Conservation (phyloP, 2,113 vertebrate species). For the Globicephala melas region DNA sequence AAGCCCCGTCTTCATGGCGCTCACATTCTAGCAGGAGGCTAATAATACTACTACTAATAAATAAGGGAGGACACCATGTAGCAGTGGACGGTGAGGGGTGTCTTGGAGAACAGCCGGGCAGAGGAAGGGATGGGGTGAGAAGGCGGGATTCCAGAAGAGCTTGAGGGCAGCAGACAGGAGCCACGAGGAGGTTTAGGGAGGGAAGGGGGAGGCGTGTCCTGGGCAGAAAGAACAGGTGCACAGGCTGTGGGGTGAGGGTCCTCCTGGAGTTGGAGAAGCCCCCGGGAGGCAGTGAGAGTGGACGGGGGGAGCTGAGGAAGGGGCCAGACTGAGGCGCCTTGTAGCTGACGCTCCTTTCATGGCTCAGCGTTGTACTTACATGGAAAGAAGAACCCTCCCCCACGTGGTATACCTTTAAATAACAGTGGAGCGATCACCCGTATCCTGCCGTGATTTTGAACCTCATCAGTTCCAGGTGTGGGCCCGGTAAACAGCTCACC, state of each 20-base stretch:
- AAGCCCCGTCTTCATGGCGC: not conserved
- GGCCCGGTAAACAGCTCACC: not conserved
- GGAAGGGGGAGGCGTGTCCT: fast-evolving
- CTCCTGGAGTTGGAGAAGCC: not conserved
- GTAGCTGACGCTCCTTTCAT: not conserved
- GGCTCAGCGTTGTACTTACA: not conserved
- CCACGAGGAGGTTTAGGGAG: too few relatives aligned
- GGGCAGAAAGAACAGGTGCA: not conserved
- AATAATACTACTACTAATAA: not conserved
- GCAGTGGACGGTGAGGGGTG: not conserved
- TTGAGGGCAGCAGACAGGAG: not conserved
- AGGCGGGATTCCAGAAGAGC: not conserved
- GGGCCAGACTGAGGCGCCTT: not conserved
- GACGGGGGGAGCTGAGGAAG: too few relatives aligned
- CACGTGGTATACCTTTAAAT: not conserved
- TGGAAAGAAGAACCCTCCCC: not conserved
- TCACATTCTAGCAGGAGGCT: not conserved
- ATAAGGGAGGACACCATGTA: not conserved
- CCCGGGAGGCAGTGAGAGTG: fast-evolving
- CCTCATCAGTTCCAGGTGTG: not conserved
- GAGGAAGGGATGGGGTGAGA: too few relatives aligned
- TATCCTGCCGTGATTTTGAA: conserved; percentile 4
- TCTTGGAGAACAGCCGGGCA: not conserved
- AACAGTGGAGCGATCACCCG: not conserved
- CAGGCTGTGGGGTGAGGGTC: too few relatives aligned